Evolutionary conservation across 2,888 invertebrate genomes (phyloP).

Genomic region (Pterostichus niger): DNA sequence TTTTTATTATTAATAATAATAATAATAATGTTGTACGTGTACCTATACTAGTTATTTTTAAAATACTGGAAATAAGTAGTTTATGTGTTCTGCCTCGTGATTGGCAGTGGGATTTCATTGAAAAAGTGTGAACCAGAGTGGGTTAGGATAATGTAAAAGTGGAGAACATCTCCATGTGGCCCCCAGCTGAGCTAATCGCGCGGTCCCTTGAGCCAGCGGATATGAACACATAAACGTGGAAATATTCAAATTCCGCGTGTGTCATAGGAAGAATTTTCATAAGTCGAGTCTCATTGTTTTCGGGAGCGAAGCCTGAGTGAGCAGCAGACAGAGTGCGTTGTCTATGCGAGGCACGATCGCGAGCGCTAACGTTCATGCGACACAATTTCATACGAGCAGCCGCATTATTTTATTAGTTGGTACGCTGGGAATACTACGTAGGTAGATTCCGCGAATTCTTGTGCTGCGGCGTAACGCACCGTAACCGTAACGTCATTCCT

Average conservation of each 20-base stretch:
- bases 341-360: slow-evolving; percentile 71
- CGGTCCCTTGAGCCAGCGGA: slow-evolving; percentile 70
- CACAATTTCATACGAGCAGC: slow-evolving; percentile 73
- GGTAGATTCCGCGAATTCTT: slow-evolving; percentile 71
- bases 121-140: too few relatives aligned
- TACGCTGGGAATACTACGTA: slow-evolving; percentile 71
- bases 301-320: slow-evolving; percentile 2
- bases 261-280: slow-evolving; percentile 69
- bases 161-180: too few relatives aligned
- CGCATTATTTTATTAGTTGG: slow-evolving; percentile 74
- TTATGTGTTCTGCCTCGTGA: too few relatives aligned
- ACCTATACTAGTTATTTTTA: too few relatives aligned
- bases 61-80: too few relatives aligned
- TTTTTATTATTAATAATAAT: too few relatives aligned
- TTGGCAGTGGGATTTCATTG: too few relatives aligned
- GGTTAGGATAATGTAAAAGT: too few relatives aligned
- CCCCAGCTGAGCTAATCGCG: not conserved
- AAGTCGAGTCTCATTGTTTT: slow-evolving; percentile 68
- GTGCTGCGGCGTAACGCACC: not conserved
- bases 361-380: slow-evolving; percentile 70
- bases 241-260: slow-evolving; percentile 73
- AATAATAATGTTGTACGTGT: too few relatives aligned
- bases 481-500: slow-evolving; percentile 70
- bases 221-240: slow-evolving; percentile 76
- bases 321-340: slow-evolving; percentile 9